Evolutionary conservation across 2,113 vertebrate genomes (phyloP), one percentile per base, ranked within the genome.

Genomic region (Hippopotamus amphibius): DNA sequence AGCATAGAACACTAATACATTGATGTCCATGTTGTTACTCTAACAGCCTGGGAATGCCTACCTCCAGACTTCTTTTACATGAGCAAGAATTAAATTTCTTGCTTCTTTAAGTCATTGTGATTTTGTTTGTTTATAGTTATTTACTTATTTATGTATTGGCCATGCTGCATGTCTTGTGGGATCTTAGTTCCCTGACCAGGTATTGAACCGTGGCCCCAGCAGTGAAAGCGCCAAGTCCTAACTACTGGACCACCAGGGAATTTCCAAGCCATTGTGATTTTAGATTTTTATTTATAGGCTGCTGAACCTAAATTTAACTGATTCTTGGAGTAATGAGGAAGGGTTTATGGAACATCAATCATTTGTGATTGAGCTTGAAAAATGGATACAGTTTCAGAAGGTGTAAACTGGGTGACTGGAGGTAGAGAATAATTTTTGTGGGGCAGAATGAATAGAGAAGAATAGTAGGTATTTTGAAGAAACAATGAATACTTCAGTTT

Each of bases 301-400:
- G 50, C 7, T 66, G 71, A 88, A 63, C 48, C 50, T 48, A 72
- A 65, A 13, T 16, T 57, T 97, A 33, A 53, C n/a, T 46, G 6
- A 71, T 94, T 91, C 37, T n/a, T n/a, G 28, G 87, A 69, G 63
- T 69, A 17, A 91, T 11, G 53, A 77, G 63, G 61, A 82, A 88
- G 30, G 24, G 79, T 43, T 88, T 88, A 33, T 37, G 48, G 46
- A 77, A 82, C n/a, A 69, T 41, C 33, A 72, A 11, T 92, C 28
- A 48, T 88, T 82, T 91, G 81, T 83, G 22, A n/a, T 69, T 68
- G 68, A 90, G 37, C 43, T 76, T 86, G 37, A 81, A 74, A 95
- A 81, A 50, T 26, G 28, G 30, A 48, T 81, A 80, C 22, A 59
- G 61, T 88, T 91, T 92, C 65, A 88, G 41, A 96, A 84, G 22